Conservation (phyloP, 2,888 invertebrate species). For the Ametastegia equiseti region DNA sequence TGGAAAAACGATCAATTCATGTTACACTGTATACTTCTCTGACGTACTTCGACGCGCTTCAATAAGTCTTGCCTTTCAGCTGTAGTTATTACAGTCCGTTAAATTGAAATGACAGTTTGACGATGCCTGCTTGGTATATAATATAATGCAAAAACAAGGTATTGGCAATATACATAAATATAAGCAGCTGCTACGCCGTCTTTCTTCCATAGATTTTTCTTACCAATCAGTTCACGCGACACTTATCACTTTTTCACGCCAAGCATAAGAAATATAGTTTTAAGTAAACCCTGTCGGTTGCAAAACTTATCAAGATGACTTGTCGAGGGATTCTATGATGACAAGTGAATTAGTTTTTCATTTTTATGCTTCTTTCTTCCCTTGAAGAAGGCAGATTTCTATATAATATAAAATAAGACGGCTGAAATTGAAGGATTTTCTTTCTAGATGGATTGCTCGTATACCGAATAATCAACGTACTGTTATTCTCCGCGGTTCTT, state of each 20-base stretch:
- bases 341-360: background rate
- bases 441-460: too few species aligned
- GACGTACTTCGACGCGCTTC: background rate
- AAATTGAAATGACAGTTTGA: constrained; percentile 8
- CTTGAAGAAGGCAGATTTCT: too few species aligned
- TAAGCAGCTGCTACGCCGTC: too few species aligned
- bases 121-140: background rate
- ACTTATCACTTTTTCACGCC: background rate
- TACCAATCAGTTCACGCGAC: background rate
- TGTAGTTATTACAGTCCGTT: background rate
- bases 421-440: too few species aligned
- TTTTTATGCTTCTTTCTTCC: background rate
- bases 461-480: too few species aligned
- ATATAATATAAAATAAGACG: too few species aligned
- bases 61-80: background rate
- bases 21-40: background rate
- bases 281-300: background rate
- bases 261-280: background rate
- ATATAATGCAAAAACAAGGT: background rate
- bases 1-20: background rate
- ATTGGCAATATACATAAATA: background rate
- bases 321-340: background rate
- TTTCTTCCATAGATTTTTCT: too few species aligned
- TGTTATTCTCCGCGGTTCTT: too few species aligned
- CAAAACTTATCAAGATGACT: background rate